Conservation (phyloP, 1,140 invertebrate species). For the Caenorhabditis latens region DNA sequence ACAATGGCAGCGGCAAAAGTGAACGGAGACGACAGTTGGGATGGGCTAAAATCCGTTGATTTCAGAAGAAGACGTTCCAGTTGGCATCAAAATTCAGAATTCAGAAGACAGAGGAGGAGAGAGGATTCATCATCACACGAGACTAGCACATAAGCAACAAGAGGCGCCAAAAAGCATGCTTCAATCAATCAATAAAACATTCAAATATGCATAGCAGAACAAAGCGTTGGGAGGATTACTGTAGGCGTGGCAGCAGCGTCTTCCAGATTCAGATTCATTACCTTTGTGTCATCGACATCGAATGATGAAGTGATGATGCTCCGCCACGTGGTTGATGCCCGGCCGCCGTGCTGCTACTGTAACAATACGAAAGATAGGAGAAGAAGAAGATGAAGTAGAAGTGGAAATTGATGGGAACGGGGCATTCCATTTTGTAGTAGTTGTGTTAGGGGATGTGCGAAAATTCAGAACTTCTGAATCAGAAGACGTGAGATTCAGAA, state of each 20-base stretch:
- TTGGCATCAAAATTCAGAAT: not conserved
- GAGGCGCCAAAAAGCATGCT: conserved; percentile 16
- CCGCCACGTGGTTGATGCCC: conserved; percentile 35
- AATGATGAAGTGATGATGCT: conserved; percentile 50
- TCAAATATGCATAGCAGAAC: not conserved
- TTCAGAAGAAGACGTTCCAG: not conserved
- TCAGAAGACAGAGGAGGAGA: not conserved
- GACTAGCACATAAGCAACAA: not conserved
- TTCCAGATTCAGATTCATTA: not conserved
- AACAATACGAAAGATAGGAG: conserved; percentile 55
- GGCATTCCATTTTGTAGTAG: not conserved
- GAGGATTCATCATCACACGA: not conserved
- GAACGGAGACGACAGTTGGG: conserved; percentile 12
- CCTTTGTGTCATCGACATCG: conserved; percentile 58
- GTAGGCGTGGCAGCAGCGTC: not conserved
- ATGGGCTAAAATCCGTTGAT: conserved; percentile 31
- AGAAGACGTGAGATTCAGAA: not conserved
- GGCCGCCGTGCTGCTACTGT: conserved; percentile 62
- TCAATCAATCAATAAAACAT: not conserved
- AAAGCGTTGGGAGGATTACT: not conserved
- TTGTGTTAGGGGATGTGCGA: not conserved
- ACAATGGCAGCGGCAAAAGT: not conserved
- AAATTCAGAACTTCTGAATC: no score
- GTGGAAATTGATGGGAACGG: not conserved
- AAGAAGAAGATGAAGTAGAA: not conserved